These are phyloP conservation scores for Ellobius talpinus DNA, from an alignment of 2,113 vertebrate species.

Conservation along the genomic window DNA sequence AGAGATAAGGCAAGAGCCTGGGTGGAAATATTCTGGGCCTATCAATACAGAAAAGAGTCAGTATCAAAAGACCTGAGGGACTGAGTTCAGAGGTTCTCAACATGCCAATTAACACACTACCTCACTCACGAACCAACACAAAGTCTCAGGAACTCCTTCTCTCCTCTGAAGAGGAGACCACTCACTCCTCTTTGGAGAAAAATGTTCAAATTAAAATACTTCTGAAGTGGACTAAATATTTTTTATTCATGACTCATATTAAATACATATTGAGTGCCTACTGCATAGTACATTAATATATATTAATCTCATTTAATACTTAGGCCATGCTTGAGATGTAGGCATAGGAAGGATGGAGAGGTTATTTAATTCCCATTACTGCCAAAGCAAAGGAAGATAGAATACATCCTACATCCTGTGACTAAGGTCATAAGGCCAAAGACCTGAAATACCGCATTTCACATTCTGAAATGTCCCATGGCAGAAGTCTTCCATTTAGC, in stretches of 20 bases:
- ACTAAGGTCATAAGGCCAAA: fast-evolving
- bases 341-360: neutral
- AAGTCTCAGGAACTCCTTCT: neutral
- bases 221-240: slow-evolving; percentile 3
- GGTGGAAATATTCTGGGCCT: neutral
- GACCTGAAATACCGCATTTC: neutral
- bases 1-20: neutral
- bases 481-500: neutral
- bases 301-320: slow-evolving; percentile 53
- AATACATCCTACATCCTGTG: neutral
- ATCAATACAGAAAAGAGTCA: neutral
- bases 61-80: neutral
- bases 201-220: neutral
- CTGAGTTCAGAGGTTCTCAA: too few species aligned
- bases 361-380: neutral
- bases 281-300: slow-evolving; percentile 47
- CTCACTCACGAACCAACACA: fast-evolving
- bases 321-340: neutral
- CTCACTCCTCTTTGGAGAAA: neutral
- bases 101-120: fast-evolving
- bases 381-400: neutral
- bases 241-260: slow-evolving; percentile 69
- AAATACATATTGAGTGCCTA: slow-evolving; percentile 59
- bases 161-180: neutral
- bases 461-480: neutral